Base-by-base conservation (phyloP, 2,888 invertebrate genomes). In the Erynnis tages region DNA sequence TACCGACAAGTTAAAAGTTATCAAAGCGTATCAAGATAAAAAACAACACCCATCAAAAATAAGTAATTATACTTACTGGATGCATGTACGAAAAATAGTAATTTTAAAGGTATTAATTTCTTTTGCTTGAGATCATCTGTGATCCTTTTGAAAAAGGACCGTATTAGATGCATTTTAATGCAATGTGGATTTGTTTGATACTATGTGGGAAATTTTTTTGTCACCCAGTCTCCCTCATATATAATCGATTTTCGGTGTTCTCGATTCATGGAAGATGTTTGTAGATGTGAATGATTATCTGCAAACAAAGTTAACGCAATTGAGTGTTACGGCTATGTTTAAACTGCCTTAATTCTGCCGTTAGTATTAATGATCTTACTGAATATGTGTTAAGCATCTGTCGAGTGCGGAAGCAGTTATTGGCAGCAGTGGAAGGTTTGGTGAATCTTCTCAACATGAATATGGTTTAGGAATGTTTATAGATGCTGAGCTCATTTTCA, bases 1-100 rank as follows among this genome's bases (percentile, higher is more conserved):
- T n/a, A n/a, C n/a, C n/a, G n/a, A n/a, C n/a, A n/a, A n/a, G n/a
- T n/a, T n/a, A n/a, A n/a, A n/a, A n/a, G n/a, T n/a, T n/a, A n/a
- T n/a, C n/a, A n/a, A n/a, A n/a, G n/a, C n/a, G n/a, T n/a, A n/a
- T n/a, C n/a, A n/a, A n/a, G n/a, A n/a, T n/a, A n/a, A n/a, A n/a
- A n/a, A n/a, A n/a, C n/a, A n/a, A n/a, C n/a, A n/a, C n/a, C n/a
- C n/a, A n/a, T n/a, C n/a, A n/a, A n/a, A n/a, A n/a, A n/a, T n/a
- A n/a, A n/a, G 3, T 11, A 14, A 16, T 19, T 13, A 30, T 64
- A 92, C 94, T 93, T 86, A 95, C 95, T 94, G 11, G 94, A 94
- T 34, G 94, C 93, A 80, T 94, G 93, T 53, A 95, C 93, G 73
- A 95, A 94, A 77, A 94, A 94, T 60, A 95, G 88, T 62, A 94